Conservation (phyloP, 2,888 invertebrate species). For the Epirrhoe alternata region DNA sequence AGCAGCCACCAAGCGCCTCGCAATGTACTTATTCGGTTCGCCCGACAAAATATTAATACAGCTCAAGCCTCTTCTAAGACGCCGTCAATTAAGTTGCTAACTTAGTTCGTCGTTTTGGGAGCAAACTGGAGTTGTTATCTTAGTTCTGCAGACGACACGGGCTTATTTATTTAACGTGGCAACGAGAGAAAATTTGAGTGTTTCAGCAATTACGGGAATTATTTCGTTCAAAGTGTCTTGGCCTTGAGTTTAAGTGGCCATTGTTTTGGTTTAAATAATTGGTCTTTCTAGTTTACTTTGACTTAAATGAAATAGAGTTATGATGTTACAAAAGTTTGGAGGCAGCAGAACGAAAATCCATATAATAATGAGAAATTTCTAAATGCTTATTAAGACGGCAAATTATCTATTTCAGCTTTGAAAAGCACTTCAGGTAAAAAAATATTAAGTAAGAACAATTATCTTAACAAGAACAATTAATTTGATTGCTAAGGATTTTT, state of each 20-base stretch:
- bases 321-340: not conserved
- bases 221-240: slow-evolving; percentile 42
- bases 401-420: too few relatives aligned
- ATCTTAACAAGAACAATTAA: too few relatives aligned
- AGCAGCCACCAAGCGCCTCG: slow-evolving; percentile 13
- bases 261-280: slow-evolving; percentile 21
- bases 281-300: not conserved
- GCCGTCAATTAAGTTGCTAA: slow-evolving; percentile 64
- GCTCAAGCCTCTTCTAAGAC: slow-evolving; percentile 41
- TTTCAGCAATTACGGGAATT: slow-evolving; percentile 55
- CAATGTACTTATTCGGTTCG: slow-evolving; percentile 42
- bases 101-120: slow-evolving; percentile 62
- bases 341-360: not conserved
- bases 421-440: too few relatives aligned
- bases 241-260: slow-evolving; percentile 24
- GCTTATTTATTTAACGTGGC: slow-evolving; percentile 65
- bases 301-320: not conserved
- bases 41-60: slow-evolving; percentile 44
- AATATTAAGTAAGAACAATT: too few relatives aligned
- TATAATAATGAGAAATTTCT: too few relatives aligned
- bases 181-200: slow-evolving; percentile 58
- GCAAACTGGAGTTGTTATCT: slow-evolving; percentile 64
- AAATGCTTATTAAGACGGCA: too few relatives aligned
- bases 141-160: slow-evolving; percentile 68
- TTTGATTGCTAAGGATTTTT: too few relatives aligned